Percentiles rank a stretch among this genome's conserved stretches.
Evolutionary conservation across 1,140 invertebrate genomes (phyloP).

Genomic region (honey bee (Apis mellifera)): DNA sequence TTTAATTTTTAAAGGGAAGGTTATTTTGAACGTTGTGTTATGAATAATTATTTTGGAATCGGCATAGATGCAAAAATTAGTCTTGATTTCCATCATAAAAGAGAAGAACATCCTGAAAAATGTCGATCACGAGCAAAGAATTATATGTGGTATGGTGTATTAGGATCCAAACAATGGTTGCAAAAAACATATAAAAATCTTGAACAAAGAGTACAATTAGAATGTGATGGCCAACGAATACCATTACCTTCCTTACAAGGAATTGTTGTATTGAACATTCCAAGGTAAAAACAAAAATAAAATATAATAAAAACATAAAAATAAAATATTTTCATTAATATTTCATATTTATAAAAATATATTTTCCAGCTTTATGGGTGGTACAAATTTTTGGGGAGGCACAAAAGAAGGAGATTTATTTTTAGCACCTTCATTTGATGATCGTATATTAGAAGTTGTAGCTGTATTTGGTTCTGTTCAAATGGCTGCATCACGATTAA

Average conservation of each 20-base stretch:
- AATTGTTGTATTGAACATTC: conserved; percentile 98
- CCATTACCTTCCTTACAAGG: conserved; percentile 96
- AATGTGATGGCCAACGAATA: conserved; percentile 96
- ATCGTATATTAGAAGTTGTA: conserved; percentile 96
- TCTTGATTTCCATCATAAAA: conserved; percentile 97
- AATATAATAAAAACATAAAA: neutral
- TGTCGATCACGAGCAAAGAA: conserved; percentile 96
- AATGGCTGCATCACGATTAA: conserved; percentile 96
- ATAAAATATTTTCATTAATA: conserved; percentile 9
- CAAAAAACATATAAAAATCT: conserved; percentile 97
- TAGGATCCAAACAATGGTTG: conserved; percentile 95
- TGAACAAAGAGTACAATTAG: conserved; percentile 95
- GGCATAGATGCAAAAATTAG: conserved; percentile 99
- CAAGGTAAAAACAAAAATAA: conserved; percentile 83
- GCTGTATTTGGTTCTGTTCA: conserved; percentile 98
- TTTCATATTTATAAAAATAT: conserved; percentile 37
- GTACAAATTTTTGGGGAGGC: conserved; percentile 99
- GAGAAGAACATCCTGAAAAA: conserved; percentile 99
- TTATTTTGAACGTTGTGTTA: conserved; percentile 96
- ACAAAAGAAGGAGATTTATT: conserved; percentile 94
- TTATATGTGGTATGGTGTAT: conserved; percentile 98
- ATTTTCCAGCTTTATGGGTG: conserved; percentile 94
- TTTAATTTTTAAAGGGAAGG: conserved; percentile 85
- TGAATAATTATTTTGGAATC: conserved; percentile 99
- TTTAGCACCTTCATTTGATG: conserved; percentile 94